A percentile compares a stretch with the other conserved stretches of the same genome.
These are phyloP conservation scores for Caenorhabditis sp. DNA, from an alignment of 2,888 invertebrate species.

Conservation along the genomic window DNA sequence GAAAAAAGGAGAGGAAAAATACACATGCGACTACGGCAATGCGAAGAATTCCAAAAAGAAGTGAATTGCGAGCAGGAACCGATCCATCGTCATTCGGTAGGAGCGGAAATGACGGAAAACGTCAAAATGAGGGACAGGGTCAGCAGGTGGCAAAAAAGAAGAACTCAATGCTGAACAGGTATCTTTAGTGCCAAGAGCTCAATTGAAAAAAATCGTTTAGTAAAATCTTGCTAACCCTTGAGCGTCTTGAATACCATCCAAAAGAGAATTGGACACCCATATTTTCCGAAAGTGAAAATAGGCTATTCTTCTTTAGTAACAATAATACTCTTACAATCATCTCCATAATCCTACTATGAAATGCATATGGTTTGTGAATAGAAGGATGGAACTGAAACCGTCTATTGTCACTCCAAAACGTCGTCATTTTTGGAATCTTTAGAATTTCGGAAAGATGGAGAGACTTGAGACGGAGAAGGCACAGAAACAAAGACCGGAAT, in stretches of 20 bases:
- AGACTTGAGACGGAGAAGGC: neutral
- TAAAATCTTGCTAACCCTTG: too few relatives aligned
- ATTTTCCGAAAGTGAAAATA: too few relatives aligned
- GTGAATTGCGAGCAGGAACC: slow-evolving; percentile 13
- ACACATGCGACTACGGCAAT: too few relatives aligned
- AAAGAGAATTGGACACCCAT: too few relatives aligned
- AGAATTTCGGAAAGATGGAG: neutral
- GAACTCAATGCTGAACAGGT: neutral
- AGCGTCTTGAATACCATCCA: too few relatives aligned
- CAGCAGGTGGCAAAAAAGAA: slow-evolving; percentile 17
- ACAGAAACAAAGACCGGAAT: slow-evolving; percentile 48
- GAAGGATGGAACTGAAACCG: slow-evolving; percentile 1
- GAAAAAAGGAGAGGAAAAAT: neutral
- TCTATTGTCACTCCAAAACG: neutral
- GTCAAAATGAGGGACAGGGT: slow-evolving; percentile 11
- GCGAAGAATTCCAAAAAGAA: neutral
- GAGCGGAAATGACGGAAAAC: slow-evolving; percentile 20
- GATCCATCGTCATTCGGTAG: slow-evolving; percentile 12
- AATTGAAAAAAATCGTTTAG: too few relatives aligned
- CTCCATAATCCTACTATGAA: slow-evolving; percentile 14
- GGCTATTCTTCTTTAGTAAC: neutral
- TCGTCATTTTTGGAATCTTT: neutral
- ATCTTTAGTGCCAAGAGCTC: too few relatives aligned
- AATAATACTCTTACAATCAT: neutral
- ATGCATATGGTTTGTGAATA: neutral